Base-by-base conservation (phyloP, 2,797 vertebrate species). In the Acanthornis magna region DNA sequence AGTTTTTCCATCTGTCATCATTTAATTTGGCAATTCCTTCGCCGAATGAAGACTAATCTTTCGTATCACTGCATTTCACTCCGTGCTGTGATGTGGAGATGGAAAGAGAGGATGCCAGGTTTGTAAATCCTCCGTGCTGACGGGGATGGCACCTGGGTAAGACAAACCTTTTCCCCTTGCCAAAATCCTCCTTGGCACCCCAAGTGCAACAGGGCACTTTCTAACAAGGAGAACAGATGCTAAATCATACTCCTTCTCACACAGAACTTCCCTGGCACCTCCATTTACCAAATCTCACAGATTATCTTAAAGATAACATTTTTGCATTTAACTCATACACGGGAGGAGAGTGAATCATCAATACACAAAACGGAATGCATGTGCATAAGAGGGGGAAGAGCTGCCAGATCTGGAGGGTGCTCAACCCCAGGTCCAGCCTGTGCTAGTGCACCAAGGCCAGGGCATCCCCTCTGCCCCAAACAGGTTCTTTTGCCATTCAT, bases 1-100 rank as follows among this genome's bases (percentile, higher is more conserved):
- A 83, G 71, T 58, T 95, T 95, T 88, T 73, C 89, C 94, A 95
- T 96, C 94, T 95, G 89, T 96, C 94, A 94, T 85, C 67, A 9
- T 96, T 96, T 97, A 93, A 96, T 89, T 89, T 89, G 88, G 89
- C 95, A 88, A 87, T 93, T 80, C 30, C 84, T 95, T 88, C 5
- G 5, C 76, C 11, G 77, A 93, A 94, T 79, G 89, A 95, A 89
- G 76, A 82, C 73, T 84, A 81, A 95, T 85, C 61, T 87, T 95
- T 95, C 27, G 2, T 85, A 89, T 91, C 83, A 7, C 92, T 48
- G 47, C 20, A 4, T 96, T 95, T 96, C 40, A 13, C 73, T 90
- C 58, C 16, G 14, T 36, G 62, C 68, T 61, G 91, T 78, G 47
- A 76, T 94, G 95, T 84, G 82, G 75, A 96, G 92, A 93, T 53